Evolutionary conservation across 1,140 invertebrate species (phyloP).

Genomic region (Cephus cinctus): DNA sequence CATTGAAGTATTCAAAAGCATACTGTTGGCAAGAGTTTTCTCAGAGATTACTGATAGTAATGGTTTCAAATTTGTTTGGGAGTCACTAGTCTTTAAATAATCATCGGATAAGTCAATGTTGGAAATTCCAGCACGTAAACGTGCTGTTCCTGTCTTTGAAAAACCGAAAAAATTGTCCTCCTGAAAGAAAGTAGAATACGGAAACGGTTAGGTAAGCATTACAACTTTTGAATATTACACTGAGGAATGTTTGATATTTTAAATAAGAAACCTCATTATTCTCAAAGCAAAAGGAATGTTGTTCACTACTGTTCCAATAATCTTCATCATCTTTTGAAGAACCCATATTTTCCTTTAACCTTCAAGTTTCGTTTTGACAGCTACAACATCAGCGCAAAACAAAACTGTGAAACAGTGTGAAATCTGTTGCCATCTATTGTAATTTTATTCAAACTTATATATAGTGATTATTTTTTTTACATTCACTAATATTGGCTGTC

Average conservation of each 20-base stretch:
- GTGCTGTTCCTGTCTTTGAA: slow-evolving; percentile 29
- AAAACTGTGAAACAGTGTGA: too few relatives aligned
- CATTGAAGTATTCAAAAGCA: slow-evolving; percentile 18
- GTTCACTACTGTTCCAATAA: slow-evolving; percentile 26
- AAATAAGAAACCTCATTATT: slow-evolving; percentile 19
- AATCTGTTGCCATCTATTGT: too few relatives aligned
- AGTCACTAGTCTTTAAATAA: slow-evolving; percentile 33
- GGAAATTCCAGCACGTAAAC: slow-evolving; percentile 37
- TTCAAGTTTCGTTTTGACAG: neutral
- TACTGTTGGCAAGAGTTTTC: slow-evolving; percentile 47
- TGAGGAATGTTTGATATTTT: neutral
- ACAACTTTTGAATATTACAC: neutral
- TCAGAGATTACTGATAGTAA: slow-evolving; percentile 47
- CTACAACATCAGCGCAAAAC: too few relatives aligned
- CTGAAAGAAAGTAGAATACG: slow-evolving; percentile 10
- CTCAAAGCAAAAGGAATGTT: slow-evolving; percentile 23
- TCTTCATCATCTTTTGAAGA: slow-evolving; percentile 22
- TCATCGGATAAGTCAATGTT: slow-evolving; percentile 32
- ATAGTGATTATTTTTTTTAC: too few relatives aligned
- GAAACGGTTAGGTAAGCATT: neutral
- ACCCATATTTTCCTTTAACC: slow-evolving; percentile 15
- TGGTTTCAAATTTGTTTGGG: slow-evolving; percentile 42
- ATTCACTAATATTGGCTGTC: too few relatives aligned
- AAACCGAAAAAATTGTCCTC: slow-evolving; percentile 30
- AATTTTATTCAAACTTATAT: too few relatives aligned